A percentile compares a stretch with the other conserved stretches of the same genome.
phyloP scores from a whole-genome alignment of 2,888 invertebrate species.

The Furcula furcula region DNA sequence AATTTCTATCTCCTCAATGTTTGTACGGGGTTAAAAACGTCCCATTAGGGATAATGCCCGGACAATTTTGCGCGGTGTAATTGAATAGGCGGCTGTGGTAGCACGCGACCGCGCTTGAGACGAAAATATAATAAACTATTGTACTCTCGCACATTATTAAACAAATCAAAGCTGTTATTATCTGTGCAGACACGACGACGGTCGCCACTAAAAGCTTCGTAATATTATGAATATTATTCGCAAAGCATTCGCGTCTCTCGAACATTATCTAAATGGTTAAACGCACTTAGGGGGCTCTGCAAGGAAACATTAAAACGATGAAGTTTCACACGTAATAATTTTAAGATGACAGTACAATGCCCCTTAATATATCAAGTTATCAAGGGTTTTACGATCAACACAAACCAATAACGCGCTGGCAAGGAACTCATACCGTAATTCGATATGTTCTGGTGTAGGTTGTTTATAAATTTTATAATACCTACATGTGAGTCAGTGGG shows the following conservation, averaged over 20 bases:
- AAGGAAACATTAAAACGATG: slow-evolving; percentile 40
- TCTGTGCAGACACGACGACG: slow-evolving; percentile 35
- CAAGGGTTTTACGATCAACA: slow-evolving; percentile 26
- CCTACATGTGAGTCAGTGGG: no score
- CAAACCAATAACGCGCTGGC: slow-evolving; percentile 3
- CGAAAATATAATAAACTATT: slow-evolving; percentile 59
- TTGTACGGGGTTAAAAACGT: slow-evolving; percentile 67
- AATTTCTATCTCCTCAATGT: slow-evolving; percentile 62
- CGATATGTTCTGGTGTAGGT: slow-evolving; percentile 11
- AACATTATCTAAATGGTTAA: slow-evolving; percentile 70
- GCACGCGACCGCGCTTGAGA: slow-evolving; percentile 62
- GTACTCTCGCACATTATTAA: slow-evolving; percentile 52
- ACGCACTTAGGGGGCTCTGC: slow-evolving; percentile 58
- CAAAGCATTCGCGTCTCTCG: slow-evolving; percentile 51
- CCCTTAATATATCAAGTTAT: slow-evolving; percentile 18
- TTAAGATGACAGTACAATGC: slow-evolving; percentile 34
- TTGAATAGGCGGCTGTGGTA: slow-evolving; percentile 75
- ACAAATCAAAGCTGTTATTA: slow-evolving; percentile 53
- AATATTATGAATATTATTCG: slow-evolving; percentile 48
- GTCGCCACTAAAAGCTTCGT: slow-evolving; percentile 51
- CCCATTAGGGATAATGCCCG: slow-evolving; percentile 70
- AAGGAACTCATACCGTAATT: slow-evolving; percentile 8
- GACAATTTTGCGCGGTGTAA: slow-evolving; percentile 72
- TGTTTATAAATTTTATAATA: slow-evolving; percentile 16
- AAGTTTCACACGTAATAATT: slow-evolving; percentile 46